These are phyloP conservation scores for Neosilurus mollespiculum DNA, from an alignment of 2,797 vertebrate genomes.

Conservation along the genomic window DNA sequence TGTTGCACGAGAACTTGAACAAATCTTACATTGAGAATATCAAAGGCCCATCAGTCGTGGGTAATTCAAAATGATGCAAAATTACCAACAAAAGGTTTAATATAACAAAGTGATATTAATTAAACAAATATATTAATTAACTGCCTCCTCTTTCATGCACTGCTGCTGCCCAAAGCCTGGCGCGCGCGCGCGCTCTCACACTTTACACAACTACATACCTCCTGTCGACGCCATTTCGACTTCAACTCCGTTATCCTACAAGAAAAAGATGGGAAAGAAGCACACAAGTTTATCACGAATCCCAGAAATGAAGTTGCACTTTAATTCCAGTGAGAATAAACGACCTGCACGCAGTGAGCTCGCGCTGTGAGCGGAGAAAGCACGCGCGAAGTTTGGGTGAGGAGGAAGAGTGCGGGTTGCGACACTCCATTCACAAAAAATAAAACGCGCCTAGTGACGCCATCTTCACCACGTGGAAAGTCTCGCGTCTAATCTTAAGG, in stretches of 20 bases:
- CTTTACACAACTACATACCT: constrained; percentile 34
- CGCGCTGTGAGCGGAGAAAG: no score
- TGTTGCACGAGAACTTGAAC: no score
- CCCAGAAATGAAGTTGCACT: not conserved
- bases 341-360: not conserved
- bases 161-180: no score
- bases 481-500: not conserved
- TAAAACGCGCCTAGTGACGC: constrained; percentile 32
- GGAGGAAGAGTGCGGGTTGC: constrained; percentile 46
- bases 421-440: constrained; percentile 9
- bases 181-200: fast-evolving
- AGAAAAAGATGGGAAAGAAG: constrained; percentile 16
- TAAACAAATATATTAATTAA: no score
- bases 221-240: constrained; percentile 40
- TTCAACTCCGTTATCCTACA: constrained; percentile 40
- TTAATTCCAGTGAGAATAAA: not conserved
- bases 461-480: constrained; percentile 58
- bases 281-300: not conserved
- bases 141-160: no score
- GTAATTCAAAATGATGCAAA: not conserved
- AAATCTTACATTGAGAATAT: not conserved
- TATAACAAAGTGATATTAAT: no score
- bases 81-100: no score
- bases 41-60: no score
- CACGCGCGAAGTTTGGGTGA: not conserved